Evolutionary conservation across 2,888 invertebrate genomes (phyloP), one percentile per base, ranked within the genome.

Genomic region (Geotrupes spiniger): DNA sequence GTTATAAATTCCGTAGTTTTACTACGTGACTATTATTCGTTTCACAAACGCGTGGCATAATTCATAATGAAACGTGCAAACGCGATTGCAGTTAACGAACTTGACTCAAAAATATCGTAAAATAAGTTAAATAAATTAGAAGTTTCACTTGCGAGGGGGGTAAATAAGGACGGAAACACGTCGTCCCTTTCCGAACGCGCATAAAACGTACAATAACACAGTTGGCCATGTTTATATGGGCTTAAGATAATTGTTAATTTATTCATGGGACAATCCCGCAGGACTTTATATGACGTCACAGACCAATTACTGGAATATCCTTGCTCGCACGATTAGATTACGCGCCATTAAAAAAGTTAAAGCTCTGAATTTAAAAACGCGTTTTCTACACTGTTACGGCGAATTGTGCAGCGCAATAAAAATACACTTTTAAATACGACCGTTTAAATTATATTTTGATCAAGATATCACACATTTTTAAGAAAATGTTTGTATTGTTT

Each of bases 221-320:
- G 50, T 49, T 53, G 54, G 53, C 31, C 48, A 52, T 54, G 59
- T 60, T 58, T 59, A 57, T 60, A 62, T 55, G 60, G 61, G 65
- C 63, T 66, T 66, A 65, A 65, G 65, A 66, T 64, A 66, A 65
- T 65, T 65, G 65, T 65, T 63, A 65, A 66, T 65, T 66, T 66
- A 66, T 66, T 64, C 65, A 66, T 65, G 60, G 64, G 57, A 61
- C 58, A 62, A 61, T 65, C 64, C 62, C 59, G 50, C 58, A 59
- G 61, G 66, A 63, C 56, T 60, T 46, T 52, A 54, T 53, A 61
- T 64, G 63, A 64, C 61, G 63, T 64, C 63, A 62, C 60, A 46
- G 61, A 37, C 64, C 65, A 65, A 65, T 65, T 65, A 64, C 61
- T 53, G 56, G 58, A 54, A 62, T 64, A 63, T 63, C 64, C 63